phyloP scores from a whole-genome alignment of 2,888 invertebrate species.

The Cataglyphis cursor region DNA sequence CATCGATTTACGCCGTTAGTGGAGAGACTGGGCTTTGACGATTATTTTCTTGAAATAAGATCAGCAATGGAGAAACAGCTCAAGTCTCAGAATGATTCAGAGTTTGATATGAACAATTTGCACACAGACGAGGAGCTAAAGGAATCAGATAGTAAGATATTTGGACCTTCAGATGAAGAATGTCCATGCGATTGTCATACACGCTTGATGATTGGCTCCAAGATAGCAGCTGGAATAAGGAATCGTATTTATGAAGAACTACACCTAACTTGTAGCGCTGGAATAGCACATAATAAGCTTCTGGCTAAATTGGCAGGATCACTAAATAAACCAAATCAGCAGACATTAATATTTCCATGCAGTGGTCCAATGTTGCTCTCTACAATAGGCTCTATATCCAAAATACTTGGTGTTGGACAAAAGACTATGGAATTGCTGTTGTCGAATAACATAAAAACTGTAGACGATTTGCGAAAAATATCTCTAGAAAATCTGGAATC shows the following conservation, averaged over 20 bases:
- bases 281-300: conserved; percentile 94
- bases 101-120: conserved; percentile 62
- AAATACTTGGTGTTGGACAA: conserved; percentile 93
- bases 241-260: conserved; percentile 90
- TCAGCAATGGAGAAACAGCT: conserved; percentile 88
- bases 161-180: conserved; percentile 88
- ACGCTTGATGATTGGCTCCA: conserved; percentile 91
- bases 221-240: conserved; percentile 93
- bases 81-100: conserved; percentile 63
- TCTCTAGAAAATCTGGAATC: conserved; percentile 88
- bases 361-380: conserved; percentile 90
- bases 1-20: conserved; percentile 92
- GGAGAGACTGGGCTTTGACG: conserved; percentile 94
- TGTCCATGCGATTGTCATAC: conserved; percentile 93
- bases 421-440: conserved; percentile 90
- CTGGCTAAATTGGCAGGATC: conserved; percentile 93
- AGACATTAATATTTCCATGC: conserved; percentile 92
- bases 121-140: conserved; percentile 65
- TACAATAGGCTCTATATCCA: conserved; percentile 89
- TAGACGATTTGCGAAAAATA: conserved; percentile 91
- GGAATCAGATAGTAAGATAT: conserved; percentile 89
- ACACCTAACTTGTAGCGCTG: conserved; percentile 93
- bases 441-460: conserved; percentile 90
- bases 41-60: conserved; percentile 94
- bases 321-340: conserved; percentile 93